phyloP scores from a whole-genome alignment of 2,113 vertebrate genomes.

The Oxyura jamaicensis region DNA sequence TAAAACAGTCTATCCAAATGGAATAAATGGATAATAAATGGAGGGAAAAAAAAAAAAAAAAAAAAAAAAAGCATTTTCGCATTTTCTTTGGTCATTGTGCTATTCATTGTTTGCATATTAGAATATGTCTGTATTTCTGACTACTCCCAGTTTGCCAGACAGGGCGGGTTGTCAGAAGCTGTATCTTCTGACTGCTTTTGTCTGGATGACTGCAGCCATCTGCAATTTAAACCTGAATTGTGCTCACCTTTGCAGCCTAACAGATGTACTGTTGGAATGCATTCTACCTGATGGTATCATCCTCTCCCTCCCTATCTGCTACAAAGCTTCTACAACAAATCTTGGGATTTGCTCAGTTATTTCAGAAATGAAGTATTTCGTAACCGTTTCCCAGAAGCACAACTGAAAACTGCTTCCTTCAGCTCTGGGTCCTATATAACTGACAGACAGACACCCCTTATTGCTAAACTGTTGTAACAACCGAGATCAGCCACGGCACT shows the following conservation, averaged over 20 bases:
- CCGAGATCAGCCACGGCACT: not conserved
- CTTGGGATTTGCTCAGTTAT: not conserved
- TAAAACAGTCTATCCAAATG: not conserved
- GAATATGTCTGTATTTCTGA: constrained; percentile 8
- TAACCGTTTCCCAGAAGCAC: constrained; percentile 15
- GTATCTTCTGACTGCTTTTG: not conserved
- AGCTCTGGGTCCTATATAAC: not conserved
- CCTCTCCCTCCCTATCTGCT: not conserved
- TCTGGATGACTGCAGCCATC: not conserved
- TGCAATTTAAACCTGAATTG: not conserved
- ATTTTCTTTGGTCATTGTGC: not conserved
- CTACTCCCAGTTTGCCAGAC: constrained; percentile 41
- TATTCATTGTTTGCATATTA: constrained; percentile 4
- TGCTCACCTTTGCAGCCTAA: not conserved
- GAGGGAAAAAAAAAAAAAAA: not conserved
- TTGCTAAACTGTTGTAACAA: constrained; percentile 13
- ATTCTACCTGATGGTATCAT: not conserved
- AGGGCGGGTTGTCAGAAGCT: not conserved
- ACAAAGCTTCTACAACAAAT: not conserved
- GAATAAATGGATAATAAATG: not conserved
- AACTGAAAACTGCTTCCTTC: constrained; percentile 19
- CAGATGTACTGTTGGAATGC: not conserved
- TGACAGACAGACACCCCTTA: not conserved
- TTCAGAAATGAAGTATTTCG: constrained; percentile 7
- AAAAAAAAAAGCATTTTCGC: not conserved